Evolutionary conservation across 2,888 invertebrate species (phyloP), one percentile per base, ranked within the genome.

Genomic region (Limenitis camilla): DNA sequence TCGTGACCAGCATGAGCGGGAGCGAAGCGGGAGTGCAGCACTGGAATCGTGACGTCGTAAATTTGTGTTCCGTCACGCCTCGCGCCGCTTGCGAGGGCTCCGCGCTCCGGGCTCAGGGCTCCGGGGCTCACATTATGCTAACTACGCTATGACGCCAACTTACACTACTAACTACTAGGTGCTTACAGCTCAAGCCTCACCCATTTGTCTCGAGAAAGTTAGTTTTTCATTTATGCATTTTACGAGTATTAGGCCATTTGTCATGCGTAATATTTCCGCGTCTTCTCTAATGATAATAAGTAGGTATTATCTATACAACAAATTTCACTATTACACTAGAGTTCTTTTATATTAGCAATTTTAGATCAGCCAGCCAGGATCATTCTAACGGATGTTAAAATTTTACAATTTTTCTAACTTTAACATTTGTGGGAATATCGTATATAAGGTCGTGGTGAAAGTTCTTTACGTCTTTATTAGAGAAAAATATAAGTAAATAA

Each of bases 141-240:
- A 51, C 40, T 44, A 50, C 28, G 33, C 38, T 11, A 33, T 39
- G 27, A 49, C 38, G 49, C 43, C 38, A 42, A 32, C 6, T 43
- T 29, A 28, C 40, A 27, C 9, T 5, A 2, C 39, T 19, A 27
- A 10, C 38, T 44, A 39, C 30, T 45, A 33, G 27, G 28, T 19
- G 19, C 19, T 19, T 19, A 19, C 19, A 19, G 19, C 19, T 19
- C 19, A 19, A 19, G 19, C 19, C 19, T 19, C 19, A 19, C 3
- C 40, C 33, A 27, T 44, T 35, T 45, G 10, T 5, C 7, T 45
- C 6, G 33, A 27, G 52, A 38, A 52, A 42, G 38, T 39, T 29
- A 27, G 10, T 36, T 10, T 38, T 7, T 9, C 35, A 19, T 33
- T 11, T 35, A n/a, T 4, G n/a, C 10, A 7, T 11, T 28, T 5